Percentiles rank a stretch among this genome's conserved stretches.
Conservation (phyloP, 2,888 invertebrate genomes). For the Dryobotodes eremita region DNA sequence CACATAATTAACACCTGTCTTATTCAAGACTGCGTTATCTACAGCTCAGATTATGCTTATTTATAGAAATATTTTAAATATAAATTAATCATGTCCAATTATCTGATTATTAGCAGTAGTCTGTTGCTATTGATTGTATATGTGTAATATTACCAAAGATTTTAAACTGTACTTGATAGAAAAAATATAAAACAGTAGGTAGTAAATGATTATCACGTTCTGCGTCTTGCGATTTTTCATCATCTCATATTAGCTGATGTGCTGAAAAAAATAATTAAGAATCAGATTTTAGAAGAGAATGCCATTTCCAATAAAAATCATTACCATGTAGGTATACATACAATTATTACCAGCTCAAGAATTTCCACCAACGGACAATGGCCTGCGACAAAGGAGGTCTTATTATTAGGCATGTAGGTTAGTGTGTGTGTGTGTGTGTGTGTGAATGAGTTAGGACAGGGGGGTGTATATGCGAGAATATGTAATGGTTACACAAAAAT, state of each 20-base stretch:
- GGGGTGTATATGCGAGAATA: neutral
- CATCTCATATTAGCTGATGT: neutral
- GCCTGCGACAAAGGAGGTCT: neutral
- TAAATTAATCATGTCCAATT: neutral
- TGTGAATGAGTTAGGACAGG: neutral
- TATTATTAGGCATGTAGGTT: neutral
- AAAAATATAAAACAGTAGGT: neutral
- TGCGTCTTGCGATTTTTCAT: neutral
- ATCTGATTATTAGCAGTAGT: neutral
- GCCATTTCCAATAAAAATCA: neutral
- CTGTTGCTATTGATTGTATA: neutral
- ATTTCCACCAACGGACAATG: neutral
- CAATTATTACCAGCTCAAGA: neutral
- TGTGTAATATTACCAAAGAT: neutral
- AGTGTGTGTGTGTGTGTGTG: neutral
- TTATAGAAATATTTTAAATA: neutral
- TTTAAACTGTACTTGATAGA: neutral
- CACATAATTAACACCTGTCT: neutral
- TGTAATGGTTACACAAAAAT: conserved; percentile 8
- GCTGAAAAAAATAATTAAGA: neutral
- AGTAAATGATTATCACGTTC: neutral
- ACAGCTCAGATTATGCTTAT: neutral
- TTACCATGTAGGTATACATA: neutral
- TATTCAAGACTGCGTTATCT: neutral
- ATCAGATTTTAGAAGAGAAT: neutral